Percentiles rank a stretch among this genome's conserved stretches.
Evolutionary conservation across 2,888 invertebrate genomes (phyloP).

Genomic region (Drosophila fungiperda): DNA sequence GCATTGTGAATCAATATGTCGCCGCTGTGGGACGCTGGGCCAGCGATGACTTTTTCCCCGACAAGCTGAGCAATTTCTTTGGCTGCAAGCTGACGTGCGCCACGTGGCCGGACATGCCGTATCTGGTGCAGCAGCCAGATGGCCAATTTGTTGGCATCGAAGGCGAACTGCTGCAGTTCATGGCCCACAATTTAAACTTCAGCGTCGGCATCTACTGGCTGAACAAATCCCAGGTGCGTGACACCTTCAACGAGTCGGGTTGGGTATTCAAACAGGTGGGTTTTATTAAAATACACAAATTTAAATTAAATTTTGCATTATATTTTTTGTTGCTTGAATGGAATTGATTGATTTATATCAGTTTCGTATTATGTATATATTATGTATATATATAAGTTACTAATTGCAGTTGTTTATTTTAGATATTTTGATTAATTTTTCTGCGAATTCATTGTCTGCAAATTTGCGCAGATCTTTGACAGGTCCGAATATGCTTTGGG

Average conservation of each 20-base stretch:
- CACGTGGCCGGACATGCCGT: slow-evolving; percentile 79
- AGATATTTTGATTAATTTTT: no score
- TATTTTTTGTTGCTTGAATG: neutral
- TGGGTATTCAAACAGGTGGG: slow-evolving; percentile 69
- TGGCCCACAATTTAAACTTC: slow-evolving; percentile 74
- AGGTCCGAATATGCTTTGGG: slow-evolving; percentile 74
- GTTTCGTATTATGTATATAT: neutral
- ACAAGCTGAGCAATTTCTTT: slow-evolving; percentile 68
- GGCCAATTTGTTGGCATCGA: slow-evolving; percentile 74
- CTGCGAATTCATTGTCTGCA: neutral
- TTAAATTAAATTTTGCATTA: neutral
- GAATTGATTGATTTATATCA: neutral
- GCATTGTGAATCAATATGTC: slow-evolving; percentile 65
- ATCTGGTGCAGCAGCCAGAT: slow-evolving; percentile 48
- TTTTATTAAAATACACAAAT: neutral
- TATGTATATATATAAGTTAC: neutral
- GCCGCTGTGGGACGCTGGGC: slow-evolving; percentile 44
- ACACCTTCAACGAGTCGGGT: slow-evolving; percentile 62
- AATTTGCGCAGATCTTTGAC: slow-evolving; percentile 67
- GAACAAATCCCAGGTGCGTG: slow-evolving; percentile 55
- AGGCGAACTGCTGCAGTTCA: slow-evolving; percentile 71
- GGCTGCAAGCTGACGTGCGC: slow-evolving; percentile 78
- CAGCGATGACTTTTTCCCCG: slow-evolving; percentile 47
- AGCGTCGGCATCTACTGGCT: slow-evolving; percentile 65
- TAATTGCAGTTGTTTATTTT: neutral